Conservation (phyloP, 1,140 invertebrate genomes). For the Elysia chlorotica region DNA sequence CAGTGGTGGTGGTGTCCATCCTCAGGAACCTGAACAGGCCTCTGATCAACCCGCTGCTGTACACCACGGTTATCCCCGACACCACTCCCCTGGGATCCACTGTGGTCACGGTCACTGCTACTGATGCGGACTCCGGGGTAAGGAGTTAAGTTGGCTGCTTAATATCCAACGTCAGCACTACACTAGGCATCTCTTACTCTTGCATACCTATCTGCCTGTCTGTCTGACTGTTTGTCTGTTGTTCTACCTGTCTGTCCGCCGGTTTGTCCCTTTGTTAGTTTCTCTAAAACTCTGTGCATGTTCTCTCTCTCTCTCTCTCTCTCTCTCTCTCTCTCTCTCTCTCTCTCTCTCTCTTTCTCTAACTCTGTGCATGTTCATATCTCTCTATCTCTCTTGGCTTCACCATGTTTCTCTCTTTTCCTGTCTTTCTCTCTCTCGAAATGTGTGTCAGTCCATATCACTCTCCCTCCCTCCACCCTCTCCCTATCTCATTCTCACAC, state of each 20-base stretch:
- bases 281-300: too few species aligned
- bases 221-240: too few species aligned
- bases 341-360: not conserved
- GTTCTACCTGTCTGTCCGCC: too few species aligned
- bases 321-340: not conserved
- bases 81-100: conserved; percentile 66
- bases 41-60: conserved; percentile 24
- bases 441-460: not conserved
- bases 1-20: conserved; percentile 83
- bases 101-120: conserved; percentile 69
- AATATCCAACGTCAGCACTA: too few species aligned
- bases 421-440: too few species aligned
- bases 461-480: not conserved
- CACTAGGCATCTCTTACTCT: too few species aligned
- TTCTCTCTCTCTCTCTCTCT: conserved; percentile 1
- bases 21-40: conserved; percentile 37
- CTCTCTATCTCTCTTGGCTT: not conserved
- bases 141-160: too few species aligned
- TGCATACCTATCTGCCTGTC: too few species aligned
- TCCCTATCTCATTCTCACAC: too few species aligned
- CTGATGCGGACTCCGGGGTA: conserved; percentile 36
- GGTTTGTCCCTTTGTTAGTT: too few species aligned
- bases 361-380: not conserved
- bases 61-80: conserved; percentile 58
- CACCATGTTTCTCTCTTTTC: too few species aligned